phyloP scores from a whole-genome alignment of 2,888 invertebrate genomes.

The Mystacides longicornis region DNA sequence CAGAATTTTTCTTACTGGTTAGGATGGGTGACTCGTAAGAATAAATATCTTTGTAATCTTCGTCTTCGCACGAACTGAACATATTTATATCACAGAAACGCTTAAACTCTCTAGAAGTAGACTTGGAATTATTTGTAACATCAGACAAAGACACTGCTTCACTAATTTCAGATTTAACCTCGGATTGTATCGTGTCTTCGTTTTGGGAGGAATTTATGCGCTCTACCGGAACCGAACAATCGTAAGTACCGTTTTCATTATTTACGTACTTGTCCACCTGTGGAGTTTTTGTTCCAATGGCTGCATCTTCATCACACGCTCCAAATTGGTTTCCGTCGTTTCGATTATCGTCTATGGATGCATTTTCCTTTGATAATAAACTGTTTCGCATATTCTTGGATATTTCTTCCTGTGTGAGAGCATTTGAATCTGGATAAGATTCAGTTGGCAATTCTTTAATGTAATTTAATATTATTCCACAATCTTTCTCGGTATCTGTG shows the following conservation, averaged over 20 bases:
- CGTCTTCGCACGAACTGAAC: constrained; percentile 18
- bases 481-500: constrained; percentile 46
- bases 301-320: constrained; percentile 2
- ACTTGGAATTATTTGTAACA: constrained; percentile 9
- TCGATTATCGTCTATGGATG: not conserved
- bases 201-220: not conserved
- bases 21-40: too few relatives aligned
- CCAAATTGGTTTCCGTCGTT: constrained; percentile 4
- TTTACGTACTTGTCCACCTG: constrained; percentile 6
- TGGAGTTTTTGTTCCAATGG: constrained; percentile 8
- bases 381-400: constrained; percentile 16
- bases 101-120: constrained; percentile 21
- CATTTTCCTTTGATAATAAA: constrained; percentile 6
- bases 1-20: too few relatives aligned
- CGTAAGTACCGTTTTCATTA: not conserved
- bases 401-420: constrained; percentile 25
- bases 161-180: constrained; percentile 2
- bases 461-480: constrained; percentile 38
- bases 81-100: constrained; percentile 24
- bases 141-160: not conserved
- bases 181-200: not conserved
- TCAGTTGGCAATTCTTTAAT: constrained; percentile 30
- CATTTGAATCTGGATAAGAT: constrained; percentile 3
- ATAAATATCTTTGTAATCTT: constrained; percentile 4
- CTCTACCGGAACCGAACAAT: not conserved